Evolutionary conservation across 2,797 vertebrate species (phyloP), one percentile per base, ranked within the genome.

Genomic region (Platyrinchus mystaceus): DNA sequence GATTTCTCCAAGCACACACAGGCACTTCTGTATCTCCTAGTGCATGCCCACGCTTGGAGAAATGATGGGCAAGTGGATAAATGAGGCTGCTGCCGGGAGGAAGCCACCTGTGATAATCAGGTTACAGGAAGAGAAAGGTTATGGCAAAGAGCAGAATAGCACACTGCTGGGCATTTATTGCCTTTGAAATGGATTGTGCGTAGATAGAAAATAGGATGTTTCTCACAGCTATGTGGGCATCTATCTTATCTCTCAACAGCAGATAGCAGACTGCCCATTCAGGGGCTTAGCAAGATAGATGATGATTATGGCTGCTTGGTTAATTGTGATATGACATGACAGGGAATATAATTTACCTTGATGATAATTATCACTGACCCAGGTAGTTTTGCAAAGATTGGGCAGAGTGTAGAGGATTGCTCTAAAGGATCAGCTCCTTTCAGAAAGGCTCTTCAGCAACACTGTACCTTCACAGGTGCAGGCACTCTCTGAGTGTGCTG

Each of bases 291-390:
- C 62, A 62, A 88, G 60, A 77, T n/a, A 67, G 83, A 70, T 37
- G 70, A 52, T 96, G 32, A 90, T 94, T 93, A 76, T 79, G 58
- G 43, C 19, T 59, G 14, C 44, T 74, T 97, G 50, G 83, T 89
- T 96, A 96, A 96, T 96, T 74, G 86, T 93, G 91, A 82, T 92
- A 67, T 69, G 91, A 74, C 79, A 78, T 82, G 82, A 94, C 93
- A 68, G 92, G 50, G 74, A 94, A 93, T 88, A 80, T 89, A 94
- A 87, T 94, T 92, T 79, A 93, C 76, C 84, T 94, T 83, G 93
- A 91, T 92, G 94, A 85, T 96, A 88, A 96, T 95, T 89, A 93
- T 56, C 56, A 70, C 19, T 94, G 92, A 89, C 91, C 73, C 44
- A 63, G 67, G 46, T 75, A 80, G 83, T 91, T 90, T 95, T 94